phyloP scores from a whole-genome alignment of 2,113 vertebrate genomes.

The Gallinago paraguaiae region DNA sequence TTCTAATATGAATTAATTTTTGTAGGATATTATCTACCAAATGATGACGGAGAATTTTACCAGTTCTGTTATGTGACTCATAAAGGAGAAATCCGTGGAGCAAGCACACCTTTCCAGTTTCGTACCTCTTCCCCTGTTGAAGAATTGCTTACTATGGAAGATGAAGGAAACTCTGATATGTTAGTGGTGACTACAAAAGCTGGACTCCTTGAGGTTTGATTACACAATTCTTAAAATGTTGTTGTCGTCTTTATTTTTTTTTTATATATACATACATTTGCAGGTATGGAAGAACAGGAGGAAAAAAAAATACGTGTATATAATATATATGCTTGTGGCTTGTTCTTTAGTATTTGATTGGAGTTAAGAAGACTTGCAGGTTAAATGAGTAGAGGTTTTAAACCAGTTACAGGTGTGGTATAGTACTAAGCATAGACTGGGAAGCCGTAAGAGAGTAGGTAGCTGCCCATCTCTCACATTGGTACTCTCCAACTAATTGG shows the following conservation, averaged over 20 bases:
- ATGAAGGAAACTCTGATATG: slow-evolving; percentile 96
- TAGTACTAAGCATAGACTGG: neutral
- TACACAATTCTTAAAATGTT: neutral
- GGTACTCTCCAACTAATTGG: neutral
- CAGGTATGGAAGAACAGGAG: neutral
- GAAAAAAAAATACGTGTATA: neutral
- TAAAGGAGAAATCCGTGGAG: slow-evolving; percentile 97
- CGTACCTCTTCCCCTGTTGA: slow-evolving; percentile 90
- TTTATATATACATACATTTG: neutral
- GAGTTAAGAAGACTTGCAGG: neutral
- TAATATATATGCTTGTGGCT: neutral
- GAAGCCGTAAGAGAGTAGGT: neutral
- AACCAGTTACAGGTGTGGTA: neutral
- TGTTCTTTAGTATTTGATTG: neutral
- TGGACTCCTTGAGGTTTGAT: slow-evolving; percentile 90
- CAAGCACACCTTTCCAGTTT: slow-evolving; percentile 98
- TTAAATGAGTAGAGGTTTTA: neutral
- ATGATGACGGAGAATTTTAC: slow-evolving; percentile 97
- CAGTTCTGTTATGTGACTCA: slow-evolving; percentile 98
- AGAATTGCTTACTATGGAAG: slow-evolving; percentile 95
- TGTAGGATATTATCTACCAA: slow-evolving; percentile 95
- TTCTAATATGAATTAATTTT: slow-evolving; percentile 31
- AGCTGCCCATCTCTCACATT: neutral
- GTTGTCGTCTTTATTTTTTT: neutral
- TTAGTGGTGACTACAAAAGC: slow-evolving; percentile 98